Evolutionary conservation across 2,113 vertebrate species (phyloP).

Genomic region (Mohoua ochrocephala): DNA sequence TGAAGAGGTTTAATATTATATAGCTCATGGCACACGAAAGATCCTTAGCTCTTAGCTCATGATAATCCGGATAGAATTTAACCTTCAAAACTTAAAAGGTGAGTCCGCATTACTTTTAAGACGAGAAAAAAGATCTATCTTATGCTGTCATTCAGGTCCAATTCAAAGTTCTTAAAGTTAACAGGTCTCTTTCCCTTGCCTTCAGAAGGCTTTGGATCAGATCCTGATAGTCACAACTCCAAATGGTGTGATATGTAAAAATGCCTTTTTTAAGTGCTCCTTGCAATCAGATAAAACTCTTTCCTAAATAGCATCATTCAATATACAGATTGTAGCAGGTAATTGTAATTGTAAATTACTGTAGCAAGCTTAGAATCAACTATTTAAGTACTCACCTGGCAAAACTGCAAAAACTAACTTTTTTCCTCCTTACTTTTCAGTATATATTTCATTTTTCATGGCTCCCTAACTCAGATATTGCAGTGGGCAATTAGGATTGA

Average conservation of each 20-base stretch:
- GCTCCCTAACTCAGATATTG: slow-evolving; percentile 30
- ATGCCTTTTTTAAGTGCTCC: slow-evolving; percentile 44
- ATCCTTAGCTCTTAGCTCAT: slow-evolving; percentile 33
- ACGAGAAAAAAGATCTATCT: background rate
- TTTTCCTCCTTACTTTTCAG: background rate
- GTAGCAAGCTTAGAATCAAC: slow-evolving; percentile 21
- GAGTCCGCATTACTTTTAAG: slow-evolving; percentile 7
- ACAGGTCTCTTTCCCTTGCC: background rate
- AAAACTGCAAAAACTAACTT: background rate
- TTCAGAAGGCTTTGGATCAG: slow-evolving; percentile 29
- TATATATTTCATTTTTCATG: slow-evolving; percentile 18
- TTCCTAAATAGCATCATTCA: slow-evolving; percentile 31
- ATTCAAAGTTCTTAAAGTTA: slow-evolving; percentile 9
- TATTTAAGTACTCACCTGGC: slow-evolving; percentile 15
- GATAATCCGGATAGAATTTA: slow-evolving; percentile 44
- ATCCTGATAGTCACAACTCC: slow-evolving; percentile 21
- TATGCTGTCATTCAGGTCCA: background rate
- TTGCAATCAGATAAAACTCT: slow-evolving; percentile 61
- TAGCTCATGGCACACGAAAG: background rate
- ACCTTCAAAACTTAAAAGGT: slow-evolving; percentile 45
- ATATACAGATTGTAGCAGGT: slow-evolving; percentile 27
- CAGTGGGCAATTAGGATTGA: slow-evolving; percentile 44
- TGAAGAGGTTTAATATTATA: slow-evolving; percentile 7
- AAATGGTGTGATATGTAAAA: slow-evolving; percentile 31
- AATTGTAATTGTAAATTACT: slow-evolving; percentile 66